Evolutionary conservation across 1,140 invertebrate genomes (phyloP).

Genomic region (Drosophila rhopaloa): DNA sequence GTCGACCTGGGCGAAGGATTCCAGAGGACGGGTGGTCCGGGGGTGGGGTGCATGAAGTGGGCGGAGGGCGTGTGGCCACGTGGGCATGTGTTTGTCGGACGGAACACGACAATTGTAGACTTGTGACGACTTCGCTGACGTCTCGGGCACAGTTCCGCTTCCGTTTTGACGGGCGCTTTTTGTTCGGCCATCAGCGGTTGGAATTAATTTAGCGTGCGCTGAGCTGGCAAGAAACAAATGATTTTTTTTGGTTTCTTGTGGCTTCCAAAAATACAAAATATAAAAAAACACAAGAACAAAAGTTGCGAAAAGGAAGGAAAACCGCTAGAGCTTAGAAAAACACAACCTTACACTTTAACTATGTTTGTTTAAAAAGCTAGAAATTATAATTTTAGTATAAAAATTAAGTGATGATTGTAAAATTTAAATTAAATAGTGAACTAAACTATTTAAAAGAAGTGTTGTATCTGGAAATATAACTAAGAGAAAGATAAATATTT

Average conservation of each 20-base stretch:
- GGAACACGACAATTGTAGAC: constrained; percentile 80
- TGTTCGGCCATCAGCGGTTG: constrained; percentile 70
- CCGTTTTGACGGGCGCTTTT: constrained; percentile 74
- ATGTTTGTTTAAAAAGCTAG: background rate
- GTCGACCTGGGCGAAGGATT: constrained; percentile 15
- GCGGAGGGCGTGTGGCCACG: constrained; percentile 42
- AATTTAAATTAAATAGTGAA: too few relatives aligned
- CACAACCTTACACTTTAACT: constrained; percentile 3
- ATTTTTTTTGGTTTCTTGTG: constrained; percentile 59
- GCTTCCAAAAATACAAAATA: constrained; percentile 66
- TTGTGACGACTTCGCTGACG: constrained; percentile 72
- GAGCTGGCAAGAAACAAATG: constrained; percentile 81
- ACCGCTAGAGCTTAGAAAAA: constrained; percentile 44
- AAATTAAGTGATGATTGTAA: too few relatives aligned
- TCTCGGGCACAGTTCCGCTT: constrained; percentile 80
- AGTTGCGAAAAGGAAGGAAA: background rate
- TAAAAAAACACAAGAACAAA: constrained; percentile 26
- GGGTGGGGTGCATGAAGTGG: background rate
- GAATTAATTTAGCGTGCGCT: constrained; percentile 82
- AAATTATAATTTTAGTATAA: too few relatives aligned
- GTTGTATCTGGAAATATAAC: background rate
- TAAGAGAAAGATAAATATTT: background rate
- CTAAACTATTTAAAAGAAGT: too few relatives aligned
- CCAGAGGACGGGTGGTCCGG: background rate
- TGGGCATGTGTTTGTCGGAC: constrained; percentile 80